Evolutionary conservation across 2,888 invertebrate species (phyloP).

Genomic region (Phrixothrix hirtus): DNA sequence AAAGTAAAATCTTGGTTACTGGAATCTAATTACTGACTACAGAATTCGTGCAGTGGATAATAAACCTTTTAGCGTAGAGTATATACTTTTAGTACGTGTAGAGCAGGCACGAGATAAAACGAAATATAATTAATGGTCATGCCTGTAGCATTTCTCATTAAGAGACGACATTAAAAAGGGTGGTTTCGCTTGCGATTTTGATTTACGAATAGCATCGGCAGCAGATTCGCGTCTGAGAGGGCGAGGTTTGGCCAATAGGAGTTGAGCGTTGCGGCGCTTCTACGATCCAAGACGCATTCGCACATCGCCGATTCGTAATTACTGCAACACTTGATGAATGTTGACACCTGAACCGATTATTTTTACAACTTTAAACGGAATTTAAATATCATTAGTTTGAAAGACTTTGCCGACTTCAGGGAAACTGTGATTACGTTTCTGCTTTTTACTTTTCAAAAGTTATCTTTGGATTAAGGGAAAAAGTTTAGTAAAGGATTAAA

Average conservation of each 20-base stretch:
- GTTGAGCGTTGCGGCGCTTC: slow-evolving; percentile 44
- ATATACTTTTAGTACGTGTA: slow-evolving; percentile 12
- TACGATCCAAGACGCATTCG: slow-evolving; percentile 30
- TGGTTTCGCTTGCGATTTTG: slow-evolving; percentile 50
- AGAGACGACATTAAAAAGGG: slow-evolving; percentile 33
- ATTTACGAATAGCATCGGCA: slow-evolving; percentile 59
- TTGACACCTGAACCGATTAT: slow-evolving; percentile 28
- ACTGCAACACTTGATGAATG: slow-evolving; percentile 30
- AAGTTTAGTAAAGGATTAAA: background rate
- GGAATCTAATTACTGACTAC: slow-evolving; percentile 7
- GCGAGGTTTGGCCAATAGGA: slow-evolving; percentile 50
- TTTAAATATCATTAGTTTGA: slow-evolving; percentile 25
- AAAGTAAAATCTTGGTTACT: slow-evolving; percentile 1
- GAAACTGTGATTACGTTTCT: slow-evolving; percentile 10
- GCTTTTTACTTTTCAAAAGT: background rate
- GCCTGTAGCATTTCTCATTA: slow-evolving; percentile 33
- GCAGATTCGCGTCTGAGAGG: slow-evolving; percentile 53
- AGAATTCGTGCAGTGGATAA: slow-evolving; percentile 18
- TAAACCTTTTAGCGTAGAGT: slow-evolving; percentile 11
- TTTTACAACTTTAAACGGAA: slow-evolving; percentile 31
- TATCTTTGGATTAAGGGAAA: background rate
- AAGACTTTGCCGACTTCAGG: slow-evolving; percentile 1
- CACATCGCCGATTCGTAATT: slow-evolving; percentile 36
- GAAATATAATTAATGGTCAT: slow-evolving; percentile 30
- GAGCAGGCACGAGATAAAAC: slow-evolving; percentile 25